Evolutionary conservation across 2,888 invertebrate species (phyloP).

Genomic region (Eutolmus rufibarbis): DNA sequence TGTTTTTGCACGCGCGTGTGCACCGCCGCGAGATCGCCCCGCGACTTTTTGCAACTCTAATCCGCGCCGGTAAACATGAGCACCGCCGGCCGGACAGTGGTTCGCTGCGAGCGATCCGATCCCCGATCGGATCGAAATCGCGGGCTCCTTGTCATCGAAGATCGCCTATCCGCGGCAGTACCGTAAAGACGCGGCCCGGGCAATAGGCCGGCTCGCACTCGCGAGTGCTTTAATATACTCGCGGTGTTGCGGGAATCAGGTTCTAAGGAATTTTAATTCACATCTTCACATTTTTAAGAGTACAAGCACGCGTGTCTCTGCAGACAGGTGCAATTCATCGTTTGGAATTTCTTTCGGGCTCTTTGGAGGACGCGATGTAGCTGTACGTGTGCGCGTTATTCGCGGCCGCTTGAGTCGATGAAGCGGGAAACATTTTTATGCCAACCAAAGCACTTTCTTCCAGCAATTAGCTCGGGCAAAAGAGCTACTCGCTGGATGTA

Average conservation of each 20-base stretch:
- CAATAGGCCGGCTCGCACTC: slow-evolving; percentile 24
- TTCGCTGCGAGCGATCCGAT: background rate
- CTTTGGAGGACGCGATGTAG: slow-evolving; percentile 8
- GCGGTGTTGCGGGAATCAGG: slow-evolving; percentile 32
- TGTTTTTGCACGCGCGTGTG: slow-evolving; percentile 39
- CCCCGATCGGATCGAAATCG: background rate
- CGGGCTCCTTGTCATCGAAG: slow-evolving; percentile 25
- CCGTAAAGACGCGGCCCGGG: slow-evolving; percentile 15
- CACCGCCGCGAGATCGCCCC: slow-evolving; percentile 1
- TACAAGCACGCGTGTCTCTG: slow-evolving; percentile 43
- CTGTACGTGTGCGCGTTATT: background rate
- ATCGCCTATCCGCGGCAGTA: slow-evolving; percentile 16
- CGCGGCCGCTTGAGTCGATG: slow-evolving; percentile 1
- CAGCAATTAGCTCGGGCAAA: background rate
- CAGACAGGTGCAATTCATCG: slow-evolving; percentile 43
- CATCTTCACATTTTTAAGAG: slow-evolving; percentile 41
- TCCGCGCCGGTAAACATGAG: slow-evolving; percentile 16
- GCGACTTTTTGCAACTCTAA: slow-evolving; percentile 29
- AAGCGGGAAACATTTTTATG: slow-evolving; percentile 27
- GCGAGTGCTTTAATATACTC: slow-evolving; percentile 11
- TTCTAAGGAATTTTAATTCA: slow-evolving; percentile 44
- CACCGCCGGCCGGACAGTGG: background rate
- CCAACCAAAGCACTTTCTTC: slow-evolving; percentile 10
- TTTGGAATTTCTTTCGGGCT: slow-evolving; percentile 40
- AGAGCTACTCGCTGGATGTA: background rate